A percentile compares a stretch with the other conserved stretches of the same genome.
These are phyloP conservation scores for Agrotis ipsilon DNA, from an alignment of 2,888 invertebrate species.

Conservation along the genomic window DNA sequence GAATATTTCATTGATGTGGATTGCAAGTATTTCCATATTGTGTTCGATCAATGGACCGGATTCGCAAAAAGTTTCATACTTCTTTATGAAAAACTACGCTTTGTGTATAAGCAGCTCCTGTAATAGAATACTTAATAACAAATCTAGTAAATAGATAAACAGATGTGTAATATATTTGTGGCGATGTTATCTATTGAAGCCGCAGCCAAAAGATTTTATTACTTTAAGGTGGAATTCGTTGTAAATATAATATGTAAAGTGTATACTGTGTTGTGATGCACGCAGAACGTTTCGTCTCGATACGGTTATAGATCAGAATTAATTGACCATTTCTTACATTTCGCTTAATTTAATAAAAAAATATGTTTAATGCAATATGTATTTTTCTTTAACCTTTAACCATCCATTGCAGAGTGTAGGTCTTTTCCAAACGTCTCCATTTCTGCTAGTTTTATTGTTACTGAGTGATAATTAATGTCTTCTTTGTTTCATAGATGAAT, in stretches of 20 bases:
- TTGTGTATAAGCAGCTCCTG: slow-evolving; percentile 3
- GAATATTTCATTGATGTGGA: slow-evolving; percentile 26
- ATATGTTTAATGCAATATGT: neutral
- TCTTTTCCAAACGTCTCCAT: too few relatives aligned
- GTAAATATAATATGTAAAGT: slow-evolving; percentile 71
- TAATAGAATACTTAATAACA: slow-evolving; percentile 11
- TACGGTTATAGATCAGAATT: slow-evolving; percentile 5
- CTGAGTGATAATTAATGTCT: neutral
- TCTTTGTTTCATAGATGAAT: slow-evolving; percentile 11
- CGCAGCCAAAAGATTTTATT: slow-evolving; percentile 46
- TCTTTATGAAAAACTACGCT: slow-evolving; percentile 5
- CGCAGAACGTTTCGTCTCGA: slow-evolving; percentile 20
- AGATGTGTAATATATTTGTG: slow-evolving; percentile 32
- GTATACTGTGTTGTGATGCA: slow-evolving; percentile 48
- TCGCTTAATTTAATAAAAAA: slow-evolving; percentile 6
- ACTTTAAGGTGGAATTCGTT: slow-evolving; percentile 63
- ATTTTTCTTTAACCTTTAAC: neutral
- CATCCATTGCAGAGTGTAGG: too few relatives aligned
- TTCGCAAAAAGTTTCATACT: slow-evolving; percentile 12
- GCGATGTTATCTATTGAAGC: slow-evolving; percentile 33
- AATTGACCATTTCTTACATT: slow-evolving; percentile 1
- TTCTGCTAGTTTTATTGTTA: too few relatives aligned
- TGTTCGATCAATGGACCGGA: neutral
- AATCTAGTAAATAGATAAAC: slow-evolving; percentile 28
- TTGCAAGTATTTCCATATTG: slow-evolving; percentile 16